Percentiles rank a stretch among this genome's conserved stretches.
phyloP scores from a whole-genome alignment of 1,140 invertebrate genomes.

The Stegodyphus mimosarum region DNA sequence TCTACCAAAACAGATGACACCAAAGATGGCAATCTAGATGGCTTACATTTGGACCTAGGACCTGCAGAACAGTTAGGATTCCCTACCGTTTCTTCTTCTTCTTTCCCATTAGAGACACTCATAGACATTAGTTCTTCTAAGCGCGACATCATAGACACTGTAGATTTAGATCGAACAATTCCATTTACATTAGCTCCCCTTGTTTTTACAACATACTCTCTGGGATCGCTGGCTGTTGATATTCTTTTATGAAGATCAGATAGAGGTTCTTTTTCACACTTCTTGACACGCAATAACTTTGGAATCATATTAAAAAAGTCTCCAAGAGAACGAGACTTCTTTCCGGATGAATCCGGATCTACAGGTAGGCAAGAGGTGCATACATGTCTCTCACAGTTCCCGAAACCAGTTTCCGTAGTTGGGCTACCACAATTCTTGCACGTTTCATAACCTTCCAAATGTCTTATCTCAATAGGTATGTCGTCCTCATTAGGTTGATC shows the following conservation, averaged over 20 bases:
- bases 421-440: conserved; percentile 36
- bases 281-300: conserved; percentile 61
- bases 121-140: conserved; percentile 42
- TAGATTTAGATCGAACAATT: conserved; percentile 65
- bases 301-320: conserved; percentile 76
- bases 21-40: conserved; percentile 8
- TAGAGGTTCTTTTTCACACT: conserved; percentile 46
- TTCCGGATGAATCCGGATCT: conserved; percentile 54
- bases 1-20: conserved; percentile 6
- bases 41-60: conserved; percentile 11
- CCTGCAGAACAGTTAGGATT: conserved; percentile 40
- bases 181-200: conserved; percentile 34
- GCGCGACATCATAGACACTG: conserved; percentile 62
- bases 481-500: conserved; percentile 71
- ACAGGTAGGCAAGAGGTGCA: conserved; percentile 31
- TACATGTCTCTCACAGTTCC: conserved; percentile 63
- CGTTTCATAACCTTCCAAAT: conserved; percentile 76
- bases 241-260: conserved; percentile 71
- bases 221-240: conserved; percentile 62
- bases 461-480: conserved; percentile 87
- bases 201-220: conserved; percentile 56
- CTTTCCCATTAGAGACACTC: not conserved
- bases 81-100: not conserved
- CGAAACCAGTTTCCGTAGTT: conserved; percentile 59
- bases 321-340: conserved; percentile 82